Conservation (phyloP, 2,113 vertebrate species). For the Tonatia bakeri region DNA sequence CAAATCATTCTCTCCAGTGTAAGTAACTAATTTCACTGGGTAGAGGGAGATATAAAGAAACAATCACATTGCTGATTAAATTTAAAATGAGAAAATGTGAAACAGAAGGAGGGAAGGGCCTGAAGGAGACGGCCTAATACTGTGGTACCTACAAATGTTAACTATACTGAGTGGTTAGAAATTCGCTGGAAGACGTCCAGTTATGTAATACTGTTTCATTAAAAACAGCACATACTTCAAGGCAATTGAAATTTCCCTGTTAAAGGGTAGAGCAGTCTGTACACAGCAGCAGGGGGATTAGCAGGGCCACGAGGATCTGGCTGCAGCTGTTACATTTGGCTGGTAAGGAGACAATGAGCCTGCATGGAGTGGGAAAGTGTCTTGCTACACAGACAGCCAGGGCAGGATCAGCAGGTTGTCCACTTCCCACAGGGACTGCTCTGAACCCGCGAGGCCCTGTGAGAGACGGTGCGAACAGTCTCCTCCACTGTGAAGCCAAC, state of each 20-base stretch:
- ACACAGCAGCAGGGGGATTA: not conserved
- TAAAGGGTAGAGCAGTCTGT: not conserved
- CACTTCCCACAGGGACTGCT: not conserved
- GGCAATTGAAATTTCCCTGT: not conserved
- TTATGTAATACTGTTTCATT: constrained; percentile 23
- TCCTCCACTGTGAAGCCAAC: not conserved
- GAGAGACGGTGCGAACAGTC: fast-evolving
- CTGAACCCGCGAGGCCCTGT: not conserved
- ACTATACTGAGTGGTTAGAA: not conserved
- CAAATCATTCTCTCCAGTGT: not conserved
- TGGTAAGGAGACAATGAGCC: not conserved
- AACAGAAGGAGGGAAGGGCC: not conserved
- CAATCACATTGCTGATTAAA: not conserved
- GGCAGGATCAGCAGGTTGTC: not conserved
- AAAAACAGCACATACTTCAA: not conserved
- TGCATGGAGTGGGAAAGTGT: not conserved
- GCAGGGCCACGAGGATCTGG: not conserved
- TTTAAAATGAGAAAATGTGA: not conserved
- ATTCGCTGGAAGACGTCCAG: not conserved
- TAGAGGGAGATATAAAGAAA: not conserved
- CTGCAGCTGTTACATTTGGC: not conserved
- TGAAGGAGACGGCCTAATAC: not conserved
- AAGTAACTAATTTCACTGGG: not conserved
- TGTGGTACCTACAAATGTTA: not conserved
- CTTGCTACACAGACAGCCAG: not conserved